Base-by-base conservation (phyloP, 2,797 vertebrate species). In the Todus mexicanus region DNA sequence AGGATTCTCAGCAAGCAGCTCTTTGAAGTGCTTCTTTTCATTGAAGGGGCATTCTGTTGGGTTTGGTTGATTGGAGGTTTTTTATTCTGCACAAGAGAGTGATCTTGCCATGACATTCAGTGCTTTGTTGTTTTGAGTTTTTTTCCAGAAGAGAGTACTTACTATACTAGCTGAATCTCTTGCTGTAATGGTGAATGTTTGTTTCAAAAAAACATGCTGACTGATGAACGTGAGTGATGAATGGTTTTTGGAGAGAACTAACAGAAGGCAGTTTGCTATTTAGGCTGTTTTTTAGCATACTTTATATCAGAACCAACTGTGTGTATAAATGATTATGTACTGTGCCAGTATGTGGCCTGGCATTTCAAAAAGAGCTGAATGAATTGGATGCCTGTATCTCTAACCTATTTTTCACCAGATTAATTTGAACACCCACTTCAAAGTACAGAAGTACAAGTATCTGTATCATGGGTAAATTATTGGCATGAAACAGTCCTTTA, bases 131-230 rank as follows among this genome's bases (percentile, higher is more conserved):
- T 64, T 64, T 70, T 61, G 23, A 71, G 63, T 65, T 23, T 79
- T 69, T 75, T 84, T 61, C 90, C 84, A 57, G 74, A 94, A 81
- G 48, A 82, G 42, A 42, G 66, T 42, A 16, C 45, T 73, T 82
- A 40, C 84, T 93, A 7, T 60, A 75, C 15, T 51, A 77, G 78
- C 73, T 78, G 87, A 94, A 93, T 92, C 75, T n/a, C 69, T 89
- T 66, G 53, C 64, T 93, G 45, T 87, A 81, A 60, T 18, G 10
- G 47, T 68, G 33, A 89, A 59, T 2, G 6, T 40, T 83, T 87
- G 69, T 90, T 93, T 65, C 59, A 92, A 63, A n/a, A 94, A 96
- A 89, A 43, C 29, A 26, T 71, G 90, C 84, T 91, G 70, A 89
- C 85, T 87, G 93, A 85, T 91, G 70, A 93, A 72, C 54, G 61